Evolutionary conservation across 2,797 vertebrate genomes (phyloP).

Genomic region (Cheirogaleus major): DNA sequence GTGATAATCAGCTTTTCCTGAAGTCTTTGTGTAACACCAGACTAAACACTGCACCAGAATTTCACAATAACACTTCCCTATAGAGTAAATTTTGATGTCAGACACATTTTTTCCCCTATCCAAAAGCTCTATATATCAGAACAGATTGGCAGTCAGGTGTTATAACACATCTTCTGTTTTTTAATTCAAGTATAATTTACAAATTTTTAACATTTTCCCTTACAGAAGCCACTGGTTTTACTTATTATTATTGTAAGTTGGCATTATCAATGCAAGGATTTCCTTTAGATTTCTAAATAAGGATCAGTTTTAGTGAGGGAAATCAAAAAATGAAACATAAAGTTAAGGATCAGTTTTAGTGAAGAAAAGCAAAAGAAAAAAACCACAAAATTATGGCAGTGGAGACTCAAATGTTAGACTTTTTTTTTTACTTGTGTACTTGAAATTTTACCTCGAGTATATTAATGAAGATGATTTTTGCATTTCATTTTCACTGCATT

Average conservation of each 20-base stretch:
- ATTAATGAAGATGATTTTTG: slow-evolving; percentile 70
- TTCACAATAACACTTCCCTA: slow-evolving; percentile 31
- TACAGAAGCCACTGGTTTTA: background rate
- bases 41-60: slow-evolving; percentile 26
- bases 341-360: background rate
- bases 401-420: background rate
- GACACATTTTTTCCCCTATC: background rate
- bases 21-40: background rate
- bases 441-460: slow-evolving; percentile 38
- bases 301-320: background rate
- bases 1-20: background rate
- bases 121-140: background rate
- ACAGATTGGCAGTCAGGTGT: background rate
- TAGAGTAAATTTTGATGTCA: slow-evolving; percentile 6
- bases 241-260: background rate
- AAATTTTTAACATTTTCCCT: background rate
- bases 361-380: background rate
- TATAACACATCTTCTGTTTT: background rate
- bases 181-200: background rate
- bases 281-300: background rate
- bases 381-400: background rate
- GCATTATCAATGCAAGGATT: background rate
- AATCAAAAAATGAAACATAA: background rate
- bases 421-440: background rate
- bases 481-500: slow-evolving; percentile 75